Base-by-base conservation (phyloP, 2,888 invertebrate genomes). In the Anoplius nigerrimus region DNA sequence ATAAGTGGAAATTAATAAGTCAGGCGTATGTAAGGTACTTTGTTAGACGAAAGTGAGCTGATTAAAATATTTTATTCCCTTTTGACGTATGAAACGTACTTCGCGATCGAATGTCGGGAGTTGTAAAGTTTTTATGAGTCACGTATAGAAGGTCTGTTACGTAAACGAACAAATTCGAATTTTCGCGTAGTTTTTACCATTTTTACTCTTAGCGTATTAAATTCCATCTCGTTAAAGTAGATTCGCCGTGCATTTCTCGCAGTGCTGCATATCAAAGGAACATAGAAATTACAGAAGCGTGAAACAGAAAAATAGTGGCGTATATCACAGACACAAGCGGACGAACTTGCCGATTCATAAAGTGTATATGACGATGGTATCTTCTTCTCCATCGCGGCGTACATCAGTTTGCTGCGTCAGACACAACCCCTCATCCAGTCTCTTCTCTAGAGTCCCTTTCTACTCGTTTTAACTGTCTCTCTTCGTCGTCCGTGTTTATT, bases 401-500 rank as follows among this genome's bases (percentile, higher is more conserved):
- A 34, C 34, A 34, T 34, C 34, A 34, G 4, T 34, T 34, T 34
- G n/a, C 58, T 34, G n/a, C 58, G 16, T 4, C 54, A 58, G 2
- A 46, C 54, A 16, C 54, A 16, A 34, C 18, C 11, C 21, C 13
- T 54, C 27, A 34, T 11, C 48, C 16, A 8, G 21, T 53, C 20
- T 11, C 27, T 61, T 61, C 67, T 59, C n/a, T 61, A 63, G 43
- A 24, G 6, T 56, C 18, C 56, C 24, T 53, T 8, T 27, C 34
- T 46, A 20, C 51, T 21, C 59, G 15, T 45, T 8, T 52, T 54
- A 11, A n/a, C 55, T 42, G 5, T 48, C 22, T 46, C 21, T 11
- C 46, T 55, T 62, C 13, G 13, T 15, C 48, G 34, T 20, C 15
- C 13, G 20, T 63, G 58, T 78, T 78, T 66, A 58, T 62, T 53